Base-by-base conservation (phyloP, 1,140 invertebrate species). In the Ceratina japonica region DNA sequence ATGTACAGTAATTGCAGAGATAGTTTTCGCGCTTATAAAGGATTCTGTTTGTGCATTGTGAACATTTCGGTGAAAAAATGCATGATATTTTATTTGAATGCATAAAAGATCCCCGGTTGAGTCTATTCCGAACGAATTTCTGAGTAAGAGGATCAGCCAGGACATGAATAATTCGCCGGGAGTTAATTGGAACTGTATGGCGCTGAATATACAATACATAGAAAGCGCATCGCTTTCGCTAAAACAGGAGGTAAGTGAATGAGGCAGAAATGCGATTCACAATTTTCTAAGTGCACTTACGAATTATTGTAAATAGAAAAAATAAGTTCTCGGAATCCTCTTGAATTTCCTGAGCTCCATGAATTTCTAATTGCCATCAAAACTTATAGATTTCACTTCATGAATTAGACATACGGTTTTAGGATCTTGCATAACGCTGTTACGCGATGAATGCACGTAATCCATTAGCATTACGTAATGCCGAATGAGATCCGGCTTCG, bases 371-470 rank as follows among this genome's bases (percentile, higher is more conserved):
- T 44, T 44, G 37, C 3, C 37, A 44, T 44, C 37, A 44, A 44
- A 44, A 44, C 37, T 44, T 44, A 44, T 44, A 44, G 37, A 44
- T 44, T 44, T 13, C 1, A 56, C 3, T 56, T n/a, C 54, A 56
- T 56, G 54, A 56, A 56, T 56, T 56, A 56, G 16, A 13, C 2
- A 56, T 56, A n/a, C 54, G 2, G n/a, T 4, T 16, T 64, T 31
- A 18, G 12, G 61, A 31, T 10, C 65, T 73, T 63, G 27, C 20
- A 15, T 20, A 59, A 71, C 15, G 1, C 16, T 18, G 58, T 80
- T 80, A 65, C 52, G 24, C 22, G 31, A 76, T 22, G 52, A 37
- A 70, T 76, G 44, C 58, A 24, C 15, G 37, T 64, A 70, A 82
- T 80, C 37, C 58, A 49, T 5, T 0, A 13, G 22, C 10, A 31